Base-by-base conservation (phyloP, 2,113 vertebrate genomes). In the Lampris incognitus region DNA sequence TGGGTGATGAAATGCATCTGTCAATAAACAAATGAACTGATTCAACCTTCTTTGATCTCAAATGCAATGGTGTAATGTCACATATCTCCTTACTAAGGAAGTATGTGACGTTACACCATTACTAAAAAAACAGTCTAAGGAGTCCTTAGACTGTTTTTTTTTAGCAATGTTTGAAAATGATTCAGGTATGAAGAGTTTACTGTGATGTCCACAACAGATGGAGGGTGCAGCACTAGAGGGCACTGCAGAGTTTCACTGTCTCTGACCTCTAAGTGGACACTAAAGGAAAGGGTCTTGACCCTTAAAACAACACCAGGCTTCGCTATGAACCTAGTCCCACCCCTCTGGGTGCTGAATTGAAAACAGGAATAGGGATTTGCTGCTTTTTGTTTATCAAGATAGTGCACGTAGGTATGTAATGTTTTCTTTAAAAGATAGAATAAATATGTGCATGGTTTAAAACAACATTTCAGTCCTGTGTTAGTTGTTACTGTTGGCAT, bases 181-280 rank as follows among this genome's bases (percentile, higher is more conserved):
- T 49, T 61, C 10, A 11, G 38, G 56, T 72, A 58, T 42, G 51
- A 39, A 24, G 62, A 78, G 72, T 39, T 36, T 48, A 6, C 38
- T 48, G 11, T 9, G 58, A 57, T 74, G 73, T 51, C 41, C 48
- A 2, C 24, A 72, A 64, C 69, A 54, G 67, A 60, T 50, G 46
- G 78, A 72, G 59, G 8, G 81, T 37, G 68, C 49, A 90, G 94
- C 97, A 95, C 96, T 96, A 97, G 96, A 95, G 95, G 96, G 96
- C 96, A 95, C 94, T 96, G 94, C 95, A 92, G 95, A 89, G 95
- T 95, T 93, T 90, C 87, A 78, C 88, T 94, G 90, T 83, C 84
- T 87, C 78, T 94, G 93, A 95, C 95, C 96, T 91, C 89, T 72
- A 73, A 85, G 75, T 69, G 86, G 87, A 89, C 87, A 66, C 72